Evolutionary conservation across 2,797 vertebrate species (phyloP).

Genomic region (Coluber constrictor): DNA sequence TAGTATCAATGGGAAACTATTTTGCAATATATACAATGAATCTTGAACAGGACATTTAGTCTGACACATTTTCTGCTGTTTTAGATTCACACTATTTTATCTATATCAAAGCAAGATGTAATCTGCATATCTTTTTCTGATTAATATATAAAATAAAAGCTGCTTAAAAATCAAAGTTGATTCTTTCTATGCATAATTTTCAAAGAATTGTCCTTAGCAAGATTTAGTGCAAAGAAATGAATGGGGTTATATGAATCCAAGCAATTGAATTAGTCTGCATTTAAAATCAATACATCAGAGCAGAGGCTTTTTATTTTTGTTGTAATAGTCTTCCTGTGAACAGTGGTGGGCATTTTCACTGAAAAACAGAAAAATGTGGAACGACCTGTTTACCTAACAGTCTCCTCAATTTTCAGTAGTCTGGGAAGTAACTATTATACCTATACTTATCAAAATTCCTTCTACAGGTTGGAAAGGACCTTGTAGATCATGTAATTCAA

Average conservation of each 20-base stretch:
- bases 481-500: too few relatives aligned
- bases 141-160: neutral
- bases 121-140: neutral
- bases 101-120: neutral
- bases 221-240: neutral
- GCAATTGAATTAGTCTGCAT: neutral
- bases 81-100: neutral
- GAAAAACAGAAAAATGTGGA: neutral
- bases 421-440: neutral
- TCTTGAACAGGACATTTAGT: neutral
- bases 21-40: neutral
- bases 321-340: neutral
- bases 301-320: neutral
- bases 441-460: neutral
- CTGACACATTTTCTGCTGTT: neutral
- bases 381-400: neutral
- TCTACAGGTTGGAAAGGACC: too few relatives aligned
- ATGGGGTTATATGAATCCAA: neutral
- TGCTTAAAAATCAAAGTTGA: neutral
- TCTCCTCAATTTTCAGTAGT: neutral
- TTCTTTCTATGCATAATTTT: neutral
- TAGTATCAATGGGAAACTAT: neutral
- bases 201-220: neutral
- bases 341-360: neutral
- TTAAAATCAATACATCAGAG: neutral